Conservation (phyloP, 2,113 vertebrate species). For the Rhabdomys dilectus region DNA sequence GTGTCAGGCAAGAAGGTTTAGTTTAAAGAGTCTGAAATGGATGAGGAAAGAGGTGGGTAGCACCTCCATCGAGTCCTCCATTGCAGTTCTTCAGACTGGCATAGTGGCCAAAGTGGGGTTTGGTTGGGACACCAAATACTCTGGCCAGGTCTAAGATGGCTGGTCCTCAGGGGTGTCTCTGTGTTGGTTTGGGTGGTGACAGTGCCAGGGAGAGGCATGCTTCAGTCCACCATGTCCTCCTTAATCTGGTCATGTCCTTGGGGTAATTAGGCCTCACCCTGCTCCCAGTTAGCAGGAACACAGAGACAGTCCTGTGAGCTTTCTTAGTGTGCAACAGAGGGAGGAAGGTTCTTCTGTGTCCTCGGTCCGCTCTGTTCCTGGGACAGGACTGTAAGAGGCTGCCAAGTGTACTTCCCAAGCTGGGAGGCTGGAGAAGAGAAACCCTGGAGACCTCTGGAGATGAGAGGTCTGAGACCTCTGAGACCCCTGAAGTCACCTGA, state of each 20-base stretch:
- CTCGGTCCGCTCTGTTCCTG: not conserved
- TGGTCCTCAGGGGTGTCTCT: not conserved
- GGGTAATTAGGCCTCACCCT: not conserved
- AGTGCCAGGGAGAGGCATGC: not conserved
- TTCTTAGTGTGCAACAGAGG: not conserved
- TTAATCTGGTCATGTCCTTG: not conserved
- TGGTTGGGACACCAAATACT: not conserved
- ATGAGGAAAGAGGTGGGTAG: fast-evolving
- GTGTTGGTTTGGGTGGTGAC: not conserved
- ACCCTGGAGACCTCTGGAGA: not conserved
- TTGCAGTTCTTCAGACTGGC: not conserved
- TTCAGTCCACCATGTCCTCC: not conserved
- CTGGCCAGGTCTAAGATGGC: not conserved
- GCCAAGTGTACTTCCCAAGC: not conserved
- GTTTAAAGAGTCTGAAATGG: not conserved
- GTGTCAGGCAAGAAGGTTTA: not conserved
- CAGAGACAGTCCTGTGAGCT: fast-evolving
- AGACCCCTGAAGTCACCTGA: no score
- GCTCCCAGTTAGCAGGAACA: not conserved
- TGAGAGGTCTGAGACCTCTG: not conserved
- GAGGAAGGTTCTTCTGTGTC: not conserved
- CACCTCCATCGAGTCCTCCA: not conserved
- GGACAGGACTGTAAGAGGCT: not conserved
- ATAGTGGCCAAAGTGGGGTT: not conserved
- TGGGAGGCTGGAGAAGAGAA: not conserved